Percentiles rank a stretch among this genome's conserved stretches.
Conservation (phyloP, 2,888 invertebrate species). For the Caenorhabditis auriculariae region DNA sequence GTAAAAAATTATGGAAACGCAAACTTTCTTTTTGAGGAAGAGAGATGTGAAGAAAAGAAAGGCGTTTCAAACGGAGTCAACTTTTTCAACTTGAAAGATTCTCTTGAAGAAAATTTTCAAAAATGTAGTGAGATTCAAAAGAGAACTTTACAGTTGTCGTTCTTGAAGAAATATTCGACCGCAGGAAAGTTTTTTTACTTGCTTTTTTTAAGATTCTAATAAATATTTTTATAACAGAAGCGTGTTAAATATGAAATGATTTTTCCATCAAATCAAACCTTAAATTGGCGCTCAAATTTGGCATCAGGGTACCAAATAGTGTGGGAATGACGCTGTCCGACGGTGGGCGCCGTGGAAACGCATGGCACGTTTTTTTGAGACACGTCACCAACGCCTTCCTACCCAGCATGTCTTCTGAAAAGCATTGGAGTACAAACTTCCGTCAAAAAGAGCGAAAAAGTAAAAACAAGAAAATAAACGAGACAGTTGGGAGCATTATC, state of each 20-base stretch:
- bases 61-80: too few species aligned
- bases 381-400: slow-evolving; percentile 23
- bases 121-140: too few species aligned
- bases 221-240: background rate
- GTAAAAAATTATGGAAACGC: background rate
- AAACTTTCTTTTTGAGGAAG: too few species aligned
- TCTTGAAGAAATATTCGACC: too few species aligned
- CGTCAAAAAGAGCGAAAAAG: background rate
- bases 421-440: too few species aligned
- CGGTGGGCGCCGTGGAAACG: slow-evolving; percentile 11
- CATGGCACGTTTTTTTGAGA: slow-evolving; percentile 11
- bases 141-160: too few species aligned
- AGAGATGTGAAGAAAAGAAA: too few species aligned
- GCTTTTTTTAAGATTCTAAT: background rate
- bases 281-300: slow-evolving; percentile 58
- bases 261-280: slow-evolving; percentile 29
- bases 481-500: background rate
- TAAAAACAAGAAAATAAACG: background rate
- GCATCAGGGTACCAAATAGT: slow-evolving; percentile 63
- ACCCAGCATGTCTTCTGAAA: slow-evolving; percentile 22
- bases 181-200: too few species aligned
- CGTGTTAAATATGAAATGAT: background rate
- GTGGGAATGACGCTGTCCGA: slow-evolving; percentile 46
- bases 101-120: too few species aligned
- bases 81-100: too few species aligned